Evolutionary conservation across 1,140 invertebrate genomes (phyloP).

Genomic region (Psix sp.): DNA sequence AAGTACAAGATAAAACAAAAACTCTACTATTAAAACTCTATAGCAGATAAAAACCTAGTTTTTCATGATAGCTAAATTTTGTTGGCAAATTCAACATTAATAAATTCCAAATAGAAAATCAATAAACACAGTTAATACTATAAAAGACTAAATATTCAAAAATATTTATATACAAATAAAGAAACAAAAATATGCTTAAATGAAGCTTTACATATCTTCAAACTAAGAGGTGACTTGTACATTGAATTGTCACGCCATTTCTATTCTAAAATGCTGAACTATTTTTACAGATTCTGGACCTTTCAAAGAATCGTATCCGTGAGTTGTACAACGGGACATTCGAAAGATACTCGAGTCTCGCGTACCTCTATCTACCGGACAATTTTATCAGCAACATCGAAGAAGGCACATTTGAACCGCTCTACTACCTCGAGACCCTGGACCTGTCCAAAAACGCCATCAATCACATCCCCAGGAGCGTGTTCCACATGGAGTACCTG

Average conservation of each 20-base stretch:
- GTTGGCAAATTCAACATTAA: too few species aligned
- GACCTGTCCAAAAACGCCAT: slow-evolving; percentile 66
- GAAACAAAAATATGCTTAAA: too few species aligned
- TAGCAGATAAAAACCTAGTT: too few species aligned
- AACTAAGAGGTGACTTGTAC: too few species aligned
- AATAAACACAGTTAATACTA: too few species aligned
- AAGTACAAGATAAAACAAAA: too few species aligned
- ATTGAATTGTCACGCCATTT: too few species aligned
- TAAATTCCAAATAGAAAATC: too few species aligned
- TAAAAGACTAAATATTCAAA: too few species aligned
- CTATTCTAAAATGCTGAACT: neutral
- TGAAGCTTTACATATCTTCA: too few species aligned
- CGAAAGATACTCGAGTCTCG: slow-evolving; percentile 64
- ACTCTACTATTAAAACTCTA: neutral
- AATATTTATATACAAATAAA: too few species aligned
- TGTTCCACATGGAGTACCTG: slow-evolving; percentile 64
- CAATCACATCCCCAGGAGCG: slow-evolving; percentile 57
- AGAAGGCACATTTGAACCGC: slow-evolving; percentile 64
- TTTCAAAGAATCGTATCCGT: slow-evolving; percentile 67
- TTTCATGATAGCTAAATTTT: too few species aligned
- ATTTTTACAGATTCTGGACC: slow-evolving; percentile 67
- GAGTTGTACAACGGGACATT: slow-evolving; percentile 68
- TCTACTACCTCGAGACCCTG: slow-evolving; percentile 68
- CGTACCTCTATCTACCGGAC: slow-evolving; percentile 70
- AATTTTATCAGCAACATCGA: slow-evolving; percentile 71